A percentile compares a stretch with the other conserved stretches of the same genome.
phyloP scores from a whole-genome alignment of 2,113 vertebrate species.

The Pterocles burchelli region DNA sequence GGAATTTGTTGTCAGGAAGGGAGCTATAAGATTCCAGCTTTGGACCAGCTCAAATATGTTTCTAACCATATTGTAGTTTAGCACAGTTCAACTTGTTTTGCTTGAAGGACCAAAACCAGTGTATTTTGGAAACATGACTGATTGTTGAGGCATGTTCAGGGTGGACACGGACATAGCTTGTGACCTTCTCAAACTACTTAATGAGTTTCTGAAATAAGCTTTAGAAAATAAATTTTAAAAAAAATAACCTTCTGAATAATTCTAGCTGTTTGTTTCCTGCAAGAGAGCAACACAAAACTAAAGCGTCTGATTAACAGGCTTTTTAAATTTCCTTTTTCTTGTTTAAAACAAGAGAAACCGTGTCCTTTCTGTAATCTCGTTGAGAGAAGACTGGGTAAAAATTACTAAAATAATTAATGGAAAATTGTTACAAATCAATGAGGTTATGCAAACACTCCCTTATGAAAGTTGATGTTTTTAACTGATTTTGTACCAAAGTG shows the following conservation, averaged over 20 bases:
- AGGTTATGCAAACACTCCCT: background rate
- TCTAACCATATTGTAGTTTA: background rate
- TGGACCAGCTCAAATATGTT: background rate
- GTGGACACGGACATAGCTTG: background rate
- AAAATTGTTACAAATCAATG: background rate
- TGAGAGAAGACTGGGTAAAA: background rate
- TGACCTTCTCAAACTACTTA: background rate
- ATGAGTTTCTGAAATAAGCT: slow-evolving; percentile 12
- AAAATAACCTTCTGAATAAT: background rate
- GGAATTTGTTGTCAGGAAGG: background rate
- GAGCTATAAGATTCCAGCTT: background rate
- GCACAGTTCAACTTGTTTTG: background rate
- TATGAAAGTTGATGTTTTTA: background rate
- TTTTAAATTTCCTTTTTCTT: background rate
- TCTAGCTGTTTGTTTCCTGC: background rate
- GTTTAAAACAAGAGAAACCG: background rate
- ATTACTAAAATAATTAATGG: background rate
- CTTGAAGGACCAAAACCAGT: background rate
- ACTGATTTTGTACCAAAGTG: background rate
- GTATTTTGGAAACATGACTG: background rate
- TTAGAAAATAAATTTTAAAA: background rate
- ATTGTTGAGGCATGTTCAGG: background rate
- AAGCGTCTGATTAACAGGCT: background rate
- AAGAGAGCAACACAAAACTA: background rate
- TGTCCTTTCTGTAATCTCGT: background rate